Percentiles rank a stretch among this genome's conserved stretches.
Evolutionary conservation across 2,888 invertebrate species (phyloP).

Genomic region (Dioctria linearis): DNA sequence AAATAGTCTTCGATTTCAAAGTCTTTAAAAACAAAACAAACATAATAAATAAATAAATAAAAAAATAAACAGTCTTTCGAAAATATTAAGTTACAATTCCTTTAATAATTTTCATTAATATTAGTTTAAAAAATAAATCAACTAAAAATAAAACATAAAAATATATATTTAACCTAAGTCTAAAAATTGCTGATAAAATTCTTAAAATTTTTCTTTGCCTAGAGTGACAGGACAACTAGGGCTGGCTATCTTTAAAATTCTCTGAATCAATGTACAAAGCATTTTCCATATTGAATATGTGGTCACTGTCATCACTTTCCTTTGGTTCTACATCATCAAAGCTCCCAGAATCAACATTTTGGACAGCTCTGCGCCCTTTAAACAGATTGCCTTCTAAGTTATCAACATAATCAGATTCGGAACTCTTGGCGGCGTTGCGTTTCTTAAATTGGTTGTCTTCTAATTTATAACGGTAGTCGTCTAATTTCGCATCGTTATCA

Average conservation of each 20-base stretch:
- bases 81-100: too few species aligned
- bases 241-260: slow-evolving; percentile 29
- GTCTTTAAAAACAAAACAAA: too few species aligned
- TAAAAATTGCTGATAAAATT: not conserved
- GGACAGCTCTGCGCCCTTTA: not conserved
- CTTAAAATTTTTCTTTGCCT: not conserved
- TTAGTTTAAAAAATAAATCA: not conserved
- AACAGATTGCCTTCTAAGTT: not conserved
- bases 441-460: slow-evolving; percentile 5
- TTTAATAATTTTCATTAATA: not conserved
- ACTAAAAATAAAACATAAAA: slow-evolving; percentile 30
- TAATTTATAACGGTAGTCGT: not conserved
- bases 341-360: not conserved
- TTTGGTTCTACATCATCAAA: not conserved
- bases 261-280: slow-evolving; percentile 22
- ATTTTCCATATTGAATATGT: slow-evolving; percentile 25
- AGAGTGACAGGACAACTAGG: not conserved
- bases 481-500: too few species aligned
- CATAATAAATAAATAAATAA: too few species aligned
- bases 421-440: not conserved
- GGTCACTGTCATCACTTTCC: not conserved
- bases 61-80: too few species aligned
- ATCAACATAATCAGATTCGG: not conserved
- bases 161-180: not conserved
- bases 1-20: too few species aligned